phyloP scores from a whole-genome alignment of 2,888 invertebrate species.

The Rhimphoctona megacephalus region DNA sequence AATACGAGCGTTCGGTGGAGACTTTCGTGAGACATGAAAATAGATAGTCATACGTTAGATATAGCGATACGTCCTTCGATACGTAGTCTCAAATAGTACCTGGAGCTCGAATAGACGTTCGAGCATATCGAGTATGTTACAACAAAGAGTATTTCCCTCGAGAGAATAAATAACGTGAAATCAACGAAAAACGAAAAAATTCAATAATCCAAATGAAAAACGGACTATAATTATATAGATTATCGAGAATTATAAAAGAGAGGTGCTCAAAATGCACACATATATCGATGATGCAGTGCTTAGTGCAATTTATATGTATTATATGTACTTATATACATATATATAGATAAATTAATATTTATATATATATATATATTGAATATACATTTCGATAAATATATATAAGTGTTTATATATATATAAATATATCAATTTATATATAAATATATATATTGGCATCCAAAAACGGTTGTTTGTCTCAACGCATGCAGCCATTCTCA shows the following conservation, averaged over 20 bases:
- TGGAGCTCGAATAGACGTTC: conserved; percentile 68
- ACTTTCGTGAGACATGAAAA: conserved; percentile 34
- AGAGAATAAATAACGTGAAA: conserved; percentile 67
- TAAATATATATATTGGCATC: conserved; percentile 83
- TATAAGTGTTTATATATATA: conserved; percentile 53
- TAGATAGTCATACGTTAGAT: conserved; percentile 15
- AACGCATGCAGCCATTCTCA: conserved; percentile 85
- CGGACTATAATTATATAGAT: conserved; percentile 78
- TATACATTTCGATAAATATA: conserved; percentile 80
- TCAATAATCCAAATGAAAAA: conserved; percentile 69
- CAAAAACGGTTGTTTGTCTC: conserved; percentile 84
- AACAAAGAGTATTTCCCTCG: conserved; percentile 71
- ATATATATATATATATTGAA: conserved; percentile 58
- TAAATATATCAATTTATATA: conserved; percentile 69
- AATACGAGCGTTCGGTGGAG: conserved; percentile 29
- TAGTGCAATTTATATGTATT: conserved; percentile 84
- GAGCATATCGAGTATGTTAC: conserved; percentile 60
- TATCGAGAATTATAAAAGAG: conserved; percentile 83
- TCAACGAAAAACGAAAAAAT: conserved; percentile 73
- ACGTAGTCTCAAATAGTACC: conserved; percentile 45
- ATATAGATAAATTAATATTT: conserved; percentile 74
- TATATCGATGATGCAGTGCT: conserved; percentile 84
- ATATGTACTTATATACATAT: conserved; percentile 77
- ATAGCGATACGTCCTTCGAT: conserved; percentile 24
- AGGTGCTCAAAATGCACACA: conserved; percentile 85